Evolutionary conservation across 1,140 invertebrate species (phyloP).

Genomic region (Microplitis mediator): DNA sequence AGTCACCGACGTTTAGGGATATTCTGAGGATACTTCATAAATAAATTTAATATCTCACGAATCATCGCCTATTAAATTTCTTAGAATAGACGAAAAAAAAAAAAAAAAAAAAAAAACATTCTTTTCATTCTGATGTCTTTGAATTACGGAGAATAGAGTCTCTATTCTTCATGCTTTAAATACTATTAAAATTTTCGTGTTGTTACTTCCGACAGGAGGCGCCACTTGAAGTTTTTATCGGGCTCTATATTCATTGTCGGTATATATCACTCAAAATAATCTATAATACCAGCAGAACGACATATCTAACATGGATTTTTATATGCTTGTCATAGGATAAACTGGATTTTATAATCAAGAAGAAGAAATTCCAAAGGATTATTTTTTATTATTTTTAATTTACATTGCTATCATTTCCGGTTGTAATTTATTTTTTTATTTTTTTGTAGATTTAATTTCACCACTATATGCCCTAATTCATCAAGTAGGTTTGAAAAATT

Average conservation of each 20-base stretch:
- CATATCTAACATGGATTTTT: slow-evolving; percentile 16
- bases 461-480: too few relatives aligned
- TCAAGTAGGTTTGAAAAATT: too few relatives aligned
- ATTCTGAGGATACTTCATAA: slow-evolving; percentile 4
- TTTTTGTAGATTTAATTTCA: too few relatives aligned
- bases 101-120: background rate
- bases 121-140: background rate
- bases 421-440: background rate
- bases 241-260: too few relatives aligned
- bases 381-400: background rate
- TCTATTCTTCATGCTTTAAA: background rate
- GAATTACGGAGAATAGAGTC: background rate
- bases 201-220: background rate
- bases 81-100: background rate
- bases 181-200: background rate
- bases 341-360: background rate
- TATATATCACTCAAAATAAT: background rate
- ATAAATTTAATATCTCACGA: slow-evolving; percentile 13
- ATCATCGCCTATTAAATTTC: slow-evolving; percentile 8
- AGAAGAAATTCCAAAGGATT: background rate
- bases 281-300: background rate
- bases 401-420: background rate
- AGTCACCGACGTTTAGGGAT: background rate
- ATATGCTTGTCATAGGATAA: slow-evolving; percentile 18
- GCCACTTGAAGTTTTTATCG: background rate